Conservation (phyloP, 2,113 vertebrate genomes). For the Setophaga kirtlandii region DNA sequence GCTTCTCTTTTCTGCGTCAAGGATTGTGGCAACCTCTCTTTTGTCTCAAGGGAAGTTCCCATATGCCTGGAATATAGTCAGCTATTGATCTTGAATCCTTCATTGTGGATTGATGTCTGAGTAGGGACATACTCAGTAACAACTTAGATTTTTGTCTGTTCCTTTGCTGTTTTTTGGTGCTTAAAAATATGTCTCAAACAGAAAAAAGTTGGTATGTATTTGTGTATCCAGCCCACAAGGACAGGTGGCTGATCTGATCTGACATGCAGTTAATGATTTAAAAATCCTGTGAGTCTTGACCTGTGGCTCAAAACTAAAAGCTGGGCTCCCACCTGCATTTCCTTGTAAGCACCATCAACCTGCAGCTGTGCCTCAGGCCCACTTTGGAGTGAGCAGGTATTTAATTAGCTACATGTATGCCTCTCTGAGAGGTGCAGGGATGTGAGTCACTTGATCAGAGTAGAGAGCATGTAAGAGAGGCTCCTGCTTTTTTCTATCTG, state of each 20-base stretch:
- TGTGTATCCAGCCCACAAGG: not conserved
- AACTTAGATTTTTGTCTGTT: not conserved
- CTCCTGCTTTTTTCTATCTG: not conserved
- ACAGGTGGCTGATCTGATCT: not conserved
- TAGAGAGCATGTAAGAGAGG: not conserved
- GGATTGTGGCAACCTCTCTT: not conserved
- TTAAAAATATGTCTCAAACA: not conserved
- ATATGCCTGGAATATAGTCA: not conserved
- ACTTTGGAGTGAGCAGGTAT: rapidly evolving
- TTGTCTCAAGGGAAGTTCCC: not conserved
- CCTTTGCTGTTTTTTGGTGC: not conserved
- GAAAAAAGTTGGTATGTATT: not conserved
- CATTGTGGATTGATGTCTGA: not conserved
- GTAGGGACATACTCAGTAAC: not conserved
- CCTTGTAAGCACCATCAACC: not conserved
- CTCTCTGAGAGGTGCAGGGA: not conserved
- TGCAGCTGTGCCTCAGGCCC: not conserved
- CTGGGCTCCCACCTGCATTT: not conserved
- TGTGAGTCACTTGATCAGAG: rapidly evolving
- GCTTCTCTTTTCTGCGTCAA: not conserved
- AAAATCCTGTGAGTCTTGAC: not conserved
- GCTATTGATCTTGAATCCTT: not conserved
- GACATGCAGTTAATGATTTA: not conserved
- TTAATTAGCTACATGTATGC: rapidly evolving
- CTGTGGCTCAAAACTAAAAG: not conserved